Percentiles rank a stretch among this genome's conserved stretches.
phyloP scores from a whole-genome alignment of 2,888 invertebrate genomes.

The Auanema freiburgensis region DNA sequence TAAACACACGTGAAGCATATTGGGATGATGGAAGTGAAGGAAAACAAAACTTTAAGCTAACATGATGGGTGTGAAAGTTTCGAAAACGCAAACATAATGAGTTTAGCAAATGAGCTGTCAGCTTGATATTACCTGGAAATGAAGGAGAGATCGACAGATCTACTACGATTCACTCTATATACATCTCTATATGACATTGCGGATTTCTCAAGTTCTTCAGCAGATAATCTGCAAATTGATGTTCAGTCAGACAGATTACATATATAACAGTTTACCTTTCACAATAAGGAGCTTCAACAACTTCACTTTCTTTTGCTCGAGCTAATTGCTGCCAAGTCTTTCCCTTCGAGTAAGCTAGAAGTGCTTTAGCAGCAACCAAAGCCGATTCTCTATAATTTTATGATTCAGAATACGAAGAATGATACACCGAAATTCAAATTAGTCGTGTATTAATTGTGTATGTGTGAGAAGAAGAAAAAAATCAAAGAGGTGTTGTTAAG shows the following conservation, averaged over 20 bases:
- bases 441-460: no score
- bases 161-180: constrained; percentile 40
- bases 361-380: constrained; percentile 37
- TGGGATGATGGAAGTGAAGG: neutral
- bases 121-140: constrained; percentile 36
- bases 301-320: constrained; percentile 27
- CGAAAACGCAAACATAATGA: neutral
- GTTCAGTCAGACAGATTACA: neutral
- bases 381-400: constrained; percentile 10
- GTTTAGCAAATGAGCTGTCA: neutral
- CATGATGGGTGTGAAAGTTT: neutral
- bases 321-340: constrained; percentile 44
- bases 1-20: neutral
- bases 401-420: no score
- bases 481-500: no score
- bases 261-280: constrained; percentile 26
- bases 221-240: constrained; percentile 31
- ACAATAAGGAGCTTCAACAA: constrained; percentile 37
- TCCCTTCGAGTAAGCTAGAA: constrained; percentile 40
- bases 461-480: no score
- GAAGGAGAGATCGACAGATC: constrained; percentile 41
- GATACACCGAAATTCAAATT: no score
- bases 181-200: constrained; percentile 37
- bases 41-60: neutral
- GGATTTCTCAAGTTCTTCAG: constrained; percentile 39